Evolutionary conservation across 2,888 invertebrate species (phyloP).

Genomic region (Dolomedes plantarius): DNA sequence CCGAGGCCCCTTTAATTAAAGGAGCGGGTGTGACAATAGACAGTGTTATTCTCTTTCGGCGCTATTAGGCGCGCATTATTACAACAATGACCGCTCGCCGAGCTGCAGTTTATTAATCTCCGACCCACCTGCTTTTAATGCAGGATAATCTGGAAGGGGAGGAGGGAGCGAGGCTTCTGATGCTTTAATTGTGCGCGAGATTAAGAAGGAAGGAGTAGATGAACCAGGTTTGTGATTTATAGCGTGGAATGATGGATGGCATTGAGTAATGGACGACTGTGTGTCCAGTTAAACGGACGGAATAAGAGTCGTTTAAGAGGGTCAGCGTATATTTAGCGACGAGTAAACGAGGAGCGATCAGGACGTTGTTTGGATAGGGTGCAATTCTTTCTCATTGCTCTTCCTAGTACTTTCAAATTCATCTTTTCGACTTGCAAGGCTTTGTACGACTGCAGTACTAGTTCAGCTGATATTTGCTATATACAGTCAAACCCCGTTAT

Average conservation of each 20-base stretch:
- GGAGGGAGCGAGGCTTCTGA: neutral
- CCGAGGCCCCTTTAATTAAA: conserved; percentile 58
- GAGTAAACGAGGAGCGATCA: no score
- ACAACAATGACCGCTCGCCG: conserved; percentile 51
- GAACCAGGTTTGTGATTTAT: conserved; percentile 8
- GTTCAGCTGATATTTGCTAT: no score
- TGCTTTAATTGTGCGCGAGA: conserved; percentile 29
- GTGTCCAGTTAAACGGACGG: neutral
- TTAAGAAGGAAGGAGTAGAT: conserved; percentile 13
- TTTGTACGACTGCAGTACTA: no score
- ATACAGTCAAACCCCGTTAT: no score
- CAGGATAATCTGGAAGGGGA: conserved; percentile 41
- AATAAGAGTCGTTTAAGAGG: neutral
- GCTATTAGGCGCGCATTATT: conserved; percentile 64
- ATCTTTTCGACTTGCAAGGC: no score
- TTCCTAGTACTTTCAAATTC: no score
- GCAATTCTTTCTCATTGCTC: no score
- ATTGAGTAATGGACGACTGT: neutral
- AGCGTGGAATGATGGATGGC: conserved; percentile 17
- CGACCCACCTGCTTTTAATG: conserved; percentile 66
- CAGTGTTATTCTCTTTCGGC: conserved; percentile 52
- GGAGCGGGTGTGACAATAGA: conserved; percentile 67
- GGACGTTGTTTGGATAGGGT: no score
- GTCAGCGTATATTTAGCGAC: no score
- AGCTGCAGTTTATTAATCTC: conserved; percentile 60